Percentiles rank a stretch among this genome's conserved stretches.
These are phyloP conservation scores for Dusona sp. DNA, from an alignment of 2,888 invertebrate genomes.

Conservation along the genomic window DNA sequence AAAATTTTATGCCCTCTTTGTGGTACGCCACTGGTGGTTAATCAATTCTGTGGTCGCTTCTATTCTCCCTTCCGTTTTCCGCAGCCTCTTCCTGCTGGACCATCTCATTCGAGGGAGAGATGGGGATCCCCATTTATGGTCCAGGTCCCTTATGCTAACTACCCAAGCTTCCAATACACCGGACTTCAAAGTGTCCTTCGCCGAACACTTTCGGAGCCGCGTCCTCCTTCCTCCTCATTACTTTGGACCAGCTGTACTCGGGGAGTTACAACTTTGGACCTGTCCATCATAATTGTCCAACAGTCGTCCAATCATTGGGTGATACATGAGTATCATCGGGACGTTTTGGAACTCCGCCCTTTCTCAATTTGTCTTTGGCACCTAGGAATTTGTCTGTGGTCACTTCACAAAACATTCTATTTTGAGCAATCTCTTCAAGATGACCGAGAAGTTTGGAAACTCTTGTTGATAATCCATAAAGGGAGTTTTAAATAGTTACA, in stretches of 20 bases:
- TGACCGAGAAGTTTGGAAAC: background rate
- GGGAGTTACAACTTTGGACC: too few species aligned
- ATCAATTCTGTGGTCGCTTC: conserved; percentile 54
- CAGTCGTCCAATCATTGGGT: background rate
- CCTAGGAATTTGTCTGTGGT: too few species aligned
- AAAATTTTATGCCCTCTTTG: conserved; percentile 59
- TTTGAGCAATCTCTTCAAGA: too few species aligned
- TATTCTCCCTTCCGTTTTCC: background rate
- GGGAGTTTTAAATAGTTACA: background rate
- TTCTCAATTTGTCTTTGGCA: background rate
- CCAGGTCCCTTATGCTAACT: background rate
- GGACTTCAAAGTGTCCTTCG: background rate
- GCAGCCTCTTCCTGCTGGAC: background rate
- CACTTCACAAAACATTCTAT: too few species aligned
- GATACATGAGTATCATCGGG: too few species aligned
- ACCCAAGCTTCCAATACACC: background rate
- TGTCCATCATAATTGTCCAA: background rate
- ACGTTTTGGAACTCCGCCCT: background rate
- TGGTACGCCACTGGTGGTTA: conserved; percentile 50
- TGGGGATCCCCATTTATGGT: background rate
- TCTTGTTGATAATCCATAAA: background rate
- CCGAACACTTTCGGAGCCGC: background rate
- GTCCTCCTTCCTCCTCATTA: background rate
- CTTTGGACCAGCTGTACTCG: background rate
- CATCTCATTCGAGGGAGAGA: conserved; percentile 32